Base-by-base conservation (phyloP, 2,797 vertebrate genomes). In the Chloroceryle inda region DNA sequence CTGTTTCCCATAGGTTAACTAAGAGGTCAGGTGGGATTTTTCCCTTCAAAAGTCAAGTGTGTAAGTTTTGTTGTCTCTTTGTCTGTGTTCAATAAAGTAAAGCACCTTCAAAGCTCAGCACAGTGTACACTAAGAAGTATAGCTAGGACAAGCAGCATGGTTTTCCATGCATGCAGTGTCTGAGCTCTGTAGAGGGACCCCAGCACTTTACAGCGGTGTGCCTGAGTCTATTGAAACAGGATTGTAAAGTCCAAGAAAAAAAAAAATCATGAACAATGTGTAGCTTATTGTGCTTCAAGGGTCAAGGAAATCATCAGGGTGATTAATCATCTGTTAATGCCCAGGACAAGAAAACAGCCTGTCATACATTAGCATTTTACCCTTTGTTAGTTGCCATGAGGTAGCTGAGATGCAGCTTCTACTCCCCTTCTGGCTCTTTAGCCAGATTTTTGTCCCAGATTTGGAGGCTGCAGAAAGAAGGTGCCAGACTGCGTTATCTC, bases 151-250 rank as follows among this genome's bases (percentile, higher is more conserved):
- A 64, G 12, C 17, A 62, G 17, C 27, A 22, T 1, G 13, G 4
- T 37, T 44, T 45, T 76, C 55, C 26, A 52, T 29, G 50, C 8
- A 7, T 9, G 17, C 50, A 35, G 19, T 20, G 27, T 4, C 52
- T 11, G 13, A 16, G 9, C 1, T 55, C 14, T 47, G 11, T 5
- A 15, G 11, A 44, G 15, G 23, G 10, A 74, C 5, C 7, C 19
- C 7, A 9, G 10, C 0, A 5, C 14, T 75, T 63, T 8, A 29
- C 2, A 33, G 11, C 2, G 3, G 8, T 18, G 16, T 29, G 5
- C 22, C 56, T 63, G n/a, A 52, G 31, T 49, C 13, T 15, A 18
- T 13, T n/a, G 18, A 6, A 4, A 21, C 16, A 89, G 27, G 20
- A n/a, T 26, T 33, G 14, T 35, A 68, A 94, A 90, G 77, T 19